Base-by-base conservation (phyloP, 2,113 vertebrate species). In the Ploceus nigricollis region DNA sequence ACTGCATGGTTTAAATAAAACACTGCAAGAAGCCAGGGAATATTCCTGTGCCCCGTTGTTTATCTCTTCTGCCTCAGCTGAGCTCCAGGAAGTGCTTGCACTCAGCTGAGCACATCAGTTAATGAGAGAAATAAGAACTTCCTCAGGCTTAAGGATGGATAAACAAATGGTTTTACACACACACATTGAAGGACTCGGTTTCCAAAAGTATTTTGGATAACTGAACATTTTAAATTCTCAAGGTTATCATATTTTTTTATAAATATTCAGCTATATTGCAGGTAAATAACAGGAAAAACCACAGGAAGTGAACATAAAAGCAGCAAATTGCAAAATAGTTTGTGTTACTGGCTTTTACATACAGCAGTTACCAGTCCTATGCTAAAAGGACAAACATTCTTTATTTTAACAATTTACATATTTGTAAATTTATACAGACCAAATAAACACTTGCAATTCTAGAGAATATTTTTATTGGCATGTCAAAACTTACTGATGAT, bases 131-230 rank as follows among this genome's bases (percentile, higher is more conserved):
- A 6, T 2, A 44, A 39, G 40, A 83, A 75, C 61, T 82, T 84
- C 78, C 18, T 2, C 51, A 82, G 70, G 30, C 65, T 81, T 45
- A 48, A 15, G 28, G 31, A 61, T 15, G 16, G 61, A 63, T 61
- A 72, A 87, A 73, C 68, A 93, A 65, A 73, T 15, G 10, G 13
- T 25, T 64, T 77, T n/a, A 85, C 51, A 84, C n/a, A 80, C 28
- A 69, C 21, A 58, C 13, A 16, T 0, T 2, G 22, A 81, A 44
- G 23, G 39, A 33, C 4, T 65, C 1, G 0, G 2, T n/a, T 66
- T 47, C 75, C 58, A 66, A 65, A 85, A 61, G 18, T 3, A 53
- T 47, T 85, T 25, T 77, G 37, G 40, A n/a, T 9, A 50, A 10
- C n/a, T 28, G 23, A 53, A 50, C 7, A 4, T n/a, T 42, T 88